Conservation (phyloP, 2,888 invertebrate species). For the Andrena camellia region DNA sequence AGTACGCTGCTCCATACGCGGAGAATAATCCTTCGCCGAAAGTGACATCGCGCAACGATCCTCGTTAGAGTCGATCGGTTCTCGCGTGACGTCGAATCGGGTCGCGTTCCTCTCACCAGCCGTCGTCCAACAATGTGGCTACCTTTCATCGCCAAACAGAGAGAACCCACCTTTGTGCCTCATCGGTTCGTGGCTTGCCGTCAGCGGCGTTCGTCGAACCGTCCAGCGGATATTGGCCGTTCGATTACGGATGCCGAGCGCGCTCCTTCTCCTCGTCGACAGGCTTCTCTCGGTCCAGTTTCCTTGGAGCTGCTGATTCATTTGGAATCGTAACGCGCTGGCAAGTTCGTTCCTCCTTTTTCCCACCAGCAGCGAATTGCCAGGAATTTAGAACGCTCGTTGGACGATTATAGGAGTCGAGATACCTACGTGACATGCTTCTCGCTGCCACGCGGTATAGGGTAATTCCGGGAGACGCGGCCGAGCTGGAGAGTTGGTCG, state of each 20-base stretch:
- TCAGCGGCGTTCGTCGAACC: constrained; percentile 11
- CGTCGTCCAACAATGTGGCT: constrained; percentile 41
- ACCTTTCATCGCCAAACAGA: constrained; percentile 52
- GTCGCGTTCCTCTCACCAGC: constrained; percentile 44
- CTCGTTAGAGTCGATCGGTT: constrained; percentile 56
- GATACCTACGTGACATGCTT: constrained; percentile 38
- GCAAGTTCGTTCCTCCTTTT: constrained; percentile 29
- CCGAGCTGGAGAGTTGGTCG: too few relatives aligned
- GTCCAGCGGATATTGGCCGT: constrained; percentile 38
- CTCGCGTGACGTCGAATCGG: constrained; percentile 28
- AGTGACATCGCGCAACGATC: constrained; percentile 44
- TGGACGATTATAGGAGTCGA: constrained; percentile 20
- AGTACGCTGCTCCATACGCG: constrained; percentile 20
- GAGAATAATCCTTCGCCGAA: constrained; percentile 27
- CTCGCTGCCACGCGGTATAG: constrained; percentile 40
- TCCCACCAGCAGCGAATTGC: constrained; percentile 28
- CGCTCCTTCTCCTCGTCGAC: constrained; percentile 20
- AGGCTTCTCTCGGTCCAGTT: constrained; percentile 45
- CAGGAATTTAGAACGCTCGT: constrained; percentile 50
- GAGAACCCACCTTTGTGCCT: constrained; percentile 6
- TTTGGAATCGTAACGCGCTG: constrained; percentile 26
- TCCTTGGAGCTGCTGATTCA: constrained; percentile 43
- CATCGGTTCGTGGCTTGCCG: constrained; percentile 23
- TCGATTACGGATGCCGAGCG: constrained; percentile 42
- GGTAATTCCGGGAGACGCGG: too few relatives aligned